Evolutionary conservation across 1,140 invertebrate genomes (phyloP).

Genomic region (Epicauta chinensis): DNA sequence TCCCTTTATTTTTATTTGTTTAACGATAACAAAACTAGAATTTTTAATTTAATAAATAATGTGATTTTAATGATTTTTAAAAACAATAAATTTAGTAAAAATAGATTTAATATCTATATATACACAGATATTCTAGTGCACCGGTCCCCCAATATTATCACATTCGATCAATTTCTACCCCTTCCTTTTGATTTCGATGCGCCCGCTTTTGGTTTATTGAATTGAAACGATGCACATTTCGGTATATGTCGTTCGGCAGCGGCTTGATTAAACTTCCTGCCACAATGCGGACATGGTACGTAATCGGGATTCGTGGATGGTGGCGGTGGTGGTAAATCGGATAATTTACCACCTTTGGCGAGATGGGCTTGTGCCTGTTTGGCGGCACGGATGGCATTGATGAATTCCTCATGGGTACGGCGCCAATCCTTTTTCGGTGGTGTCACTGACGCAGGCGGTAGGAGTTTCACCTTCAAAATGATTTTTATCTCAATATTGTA

Average conservation of each 20-base stretch:
- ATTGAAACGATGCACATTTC: conserved; percentile 76
- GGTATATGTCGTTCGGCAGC: conserved; percentile 92
- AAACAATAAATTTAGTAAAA: too few relatives aligned
- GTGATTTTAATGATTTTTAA: too few relatives aligned
- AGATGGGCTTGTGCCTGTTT: conserved; percentile 81
- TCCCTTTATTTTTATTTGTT: too few relatives aligned
- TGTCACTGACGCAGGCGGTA: not conserved
- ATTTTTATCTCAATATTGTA: too few relatives aligned
- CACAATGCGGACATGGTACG: conserved; percentile 86
- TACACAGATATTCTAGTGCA: too few relatives aligned
- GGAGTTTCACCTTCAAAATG: not conserved
- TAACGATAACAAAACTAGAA: too few relatives aligned
- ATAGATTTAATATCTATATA: too few relatives aligned
- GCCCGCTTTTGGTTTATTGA: conserved; percentile 64
- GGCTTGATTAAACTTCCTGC: conserved; percentile 74
- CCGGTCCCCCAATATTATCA: too few relatives aligned
- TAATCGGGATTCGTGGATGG: conserved; percentile 82
- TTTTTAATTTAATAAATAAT: too few relatives aligned
- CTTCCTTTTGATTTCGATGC: too few relatives aligned
- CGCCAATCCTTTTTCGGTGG: conserved; percentile 72
- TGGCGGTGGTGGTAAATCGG: conserved; percentile 85
- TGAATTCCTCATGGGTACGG: conserved; percentile 89
- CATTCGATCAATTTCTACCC: too few relatives aligned
- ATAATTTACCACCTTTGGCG: conserved; percentile 76
- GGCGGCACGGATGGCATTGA: conserved; percentile 80